Base-by-base conservation (phyloP, 2,888 invertebrate genomes). In the Drosophila eohydei region DNA sequence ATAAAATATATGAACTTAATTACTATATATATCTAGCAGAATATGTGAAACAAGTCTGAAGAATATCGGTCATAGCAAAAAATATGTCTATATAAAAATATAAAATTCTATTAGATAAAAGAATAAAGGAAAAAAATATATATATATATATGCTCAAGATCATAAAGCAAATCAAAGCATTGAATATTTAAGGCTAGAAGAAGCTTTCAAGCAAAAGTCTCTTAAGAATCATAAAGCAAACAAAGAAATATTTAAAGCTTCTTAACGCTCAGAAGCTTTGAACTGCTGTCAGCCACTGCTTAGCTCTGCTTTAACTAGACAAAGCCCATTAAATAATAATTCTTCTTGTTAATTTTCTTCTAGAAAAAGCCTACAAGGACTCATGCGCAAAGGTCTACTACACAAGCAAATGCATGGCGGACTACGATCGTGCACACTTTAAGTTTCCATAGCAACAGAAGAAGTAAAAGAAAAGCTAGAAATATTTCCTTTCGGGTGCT, bases 301-400 rank as follows among this genome's bases (percentile, higher is more conserved):
- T 21, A 21, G 21, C 14, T 36, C 36, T 21, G 16, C 46, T 48
- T 28, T 11, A 9, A 32, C n/a, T 16, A n/a, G 14, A 51, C 36
- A 52, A 52, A 36, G 6, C 14, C 36, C 36, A 36, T 41, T 28
- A 16, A 66, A 36, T 11, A 50, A 66, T 44, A 3, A 4, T 8
- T 52, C 0, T 36, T 8, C 5, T 26, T 26, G 21, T 9, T 4
- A 3, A 26, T 62, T 46, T 52, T 21, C 34, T 68, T 71, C 32
- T 67, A 92, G 92, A 92, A 78, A 90, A 91, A 69, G 59, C 61
- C n/a, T 90, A 90, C 74, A 91, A 90, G 76, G 91, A 91, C 50
- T 73, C 89, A 58, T 92, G 91, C 80, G 91, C 90, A 11, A 89
- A 89, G 69, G 76, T 90, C 9, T 92, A 81, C 74, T 89, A 88